A percentile compares a stretch with the other conserved stretches of the same genome.
Evolutionary conservation across 2,797 vertebrate genomes (phyloP).

Genomic region (Amphiprion clarkii): DNA sequence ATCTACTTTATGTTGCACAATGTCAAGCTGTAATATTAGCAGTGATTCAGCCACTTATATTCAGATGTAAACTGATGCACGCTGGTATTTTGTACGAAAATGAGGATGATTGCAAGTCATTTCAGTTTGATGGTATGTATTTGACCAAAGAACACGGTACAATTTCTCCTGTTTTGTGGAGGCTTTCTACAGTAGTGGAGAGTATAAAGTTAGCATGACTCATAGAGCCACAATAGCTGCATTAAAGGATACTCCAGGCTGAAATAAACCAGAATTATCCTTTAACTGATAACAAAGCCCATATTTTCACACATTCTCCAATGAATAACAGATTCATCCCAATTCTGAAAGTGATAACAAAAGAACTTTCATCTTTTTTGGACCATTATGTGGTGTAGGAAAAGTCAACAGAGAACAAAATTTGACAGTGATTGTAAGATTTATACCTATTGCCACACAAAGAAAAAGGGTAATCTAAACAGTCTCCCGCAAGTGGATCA

Average conservation of each 20-base stretch:
- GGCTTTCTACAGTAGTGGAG: background rate
- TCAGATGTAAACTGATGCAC: too few relatives aligned
- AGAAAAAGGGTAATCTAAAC: background rate
- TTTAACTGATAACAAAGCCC: background rate
- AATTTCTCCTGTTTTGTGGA: background rate
- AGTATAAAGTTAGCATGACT: background rate
- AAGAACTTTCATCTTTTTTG: background rate
- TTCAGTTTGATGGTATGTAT: background rate
- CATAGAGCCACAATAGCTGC: background rate
- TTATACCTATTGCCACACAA: background rate
- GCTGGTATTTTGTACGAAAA: background rate
- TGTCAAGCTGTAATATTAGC: too few relatives aligned
- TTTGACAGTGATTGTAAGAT: background rate
- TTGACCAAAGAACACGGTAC: background rate
- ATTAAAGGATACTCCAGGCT: background rate
- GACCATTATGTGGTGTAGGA: background rate
- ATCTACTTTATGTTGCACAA: too few relatives aligned
- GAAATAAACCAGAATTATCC: background rate
- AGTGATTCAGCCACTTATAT: too few relatives aligned
- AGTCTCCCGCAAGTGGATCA: constrained; percentile 18
- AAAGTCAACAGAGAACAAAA: background rate
- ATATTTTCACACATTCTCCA: background rate
- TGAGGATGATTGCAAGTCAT: background rate
- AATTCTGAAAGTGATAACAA: background rate
- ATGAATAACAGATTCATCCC: background rate